Evolutionary conservation across 1,140 invertebrate species (phyloP).

Genomic region (Pseudobourletiella spinata): DNA sequence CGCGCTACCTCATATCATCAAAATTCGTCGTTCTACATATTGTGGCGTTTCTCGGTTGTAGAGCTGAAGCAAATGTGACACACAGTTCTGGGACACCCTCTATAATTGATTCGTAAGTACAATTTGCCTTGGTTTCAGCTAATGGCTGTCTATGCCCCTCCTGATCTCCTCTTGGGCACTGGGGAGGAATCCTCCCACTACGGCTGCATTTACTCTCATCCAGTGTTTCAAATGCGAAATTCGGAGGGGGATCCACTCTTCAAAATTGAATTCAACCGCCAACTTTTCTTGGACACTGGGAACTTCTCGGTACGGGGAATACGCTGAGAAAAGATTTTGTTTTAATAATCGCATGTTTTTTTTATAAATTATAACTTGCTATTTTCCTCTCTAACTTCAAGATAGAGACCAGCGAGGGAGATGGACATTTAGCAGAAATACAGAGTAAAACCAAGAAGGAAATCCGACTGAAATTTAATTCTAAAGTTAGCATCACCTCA

Average conservation of each 20-base stretch:
- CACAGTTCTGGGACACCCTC: too few species aligned
- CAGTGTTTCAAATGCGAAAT: conserved; percentile 18
- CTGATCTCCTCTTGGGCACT: conserved; percentile 14
- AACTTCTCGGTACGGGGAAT: not conserved
- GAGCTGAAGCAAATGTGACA: too few species aligned
- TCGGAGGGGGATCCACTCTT: conserved; percentile 18
- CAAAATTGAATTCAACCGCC: conserved; percentile 5
- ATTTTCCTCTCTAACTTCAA: not conserved
- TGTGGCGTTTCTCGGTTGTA: too few species aligned
- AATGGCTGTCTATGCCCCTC: conserved; percentile 21
- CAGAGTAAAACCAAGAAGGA: not conserved
- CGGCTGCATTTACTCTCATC: conserved; percentile 5
- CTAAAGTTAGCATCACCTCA: conserved; percentile 5
- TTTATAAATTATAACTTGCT: not conserved
- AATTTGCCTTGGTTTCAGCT: too few species aligned
- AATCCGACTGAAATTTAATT: conserved; percentile 7
- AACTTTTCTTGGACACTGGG: not conserved
- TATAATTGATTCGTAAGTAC: too few species aligned
- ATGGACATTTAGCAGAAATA: conserved; percentile 7
- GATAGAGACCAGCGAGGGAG: conserved; percentile 3
- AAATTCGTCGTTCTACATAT: too few species aligned
- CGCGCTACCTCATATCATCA: not conserved
- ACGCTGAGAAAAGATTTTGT: not conserved
- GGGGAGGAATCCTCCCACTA: conserved; percentile 14
- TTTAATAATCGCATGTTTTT: not conserved